Conservation (phyloP, 2,888 invertebrate genomes). For the Ganaspis brasiliensis region DNA sequence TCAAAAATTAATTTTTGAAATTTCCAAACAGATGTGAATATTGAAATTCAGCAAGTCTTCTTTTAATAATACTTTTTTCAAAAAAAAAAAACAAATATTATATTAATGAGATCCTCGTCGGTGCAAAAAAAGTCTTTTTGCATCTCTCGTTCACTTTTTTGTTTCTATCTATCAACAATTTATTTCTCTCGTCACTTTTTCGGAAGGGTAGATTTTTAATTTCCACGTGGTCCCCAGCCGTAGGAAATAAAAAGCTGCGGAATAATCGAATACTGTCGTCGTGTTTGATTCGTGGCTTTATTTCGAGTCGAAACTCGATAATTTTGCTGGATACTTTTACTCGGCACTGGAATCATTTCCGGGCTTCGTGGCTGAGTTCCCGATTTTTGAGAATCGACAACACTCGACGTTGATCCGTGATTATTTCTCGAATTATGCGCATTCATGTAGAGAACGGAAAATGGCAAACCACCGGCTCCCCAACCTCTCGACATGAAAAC, state of each 20-base stretch:
- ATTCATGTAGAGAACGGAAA: slow-evolving; percentile 81
- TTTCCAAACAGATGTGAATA: too few species aligned
- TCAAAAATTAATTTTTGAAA: too few species aligned
- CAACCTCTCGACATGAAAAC: slow-evolving; percentile 81
- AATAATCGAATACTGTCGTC: slow-evolving; percentile 79
- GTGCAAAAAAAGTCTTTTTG: neutral
- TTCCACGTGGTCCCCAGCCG: slow-evolving; percentile 82
- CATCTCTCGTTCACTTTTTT: neutral
- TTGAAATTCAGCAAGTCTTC: too few species aligned
- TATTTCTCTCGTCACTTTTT: neutral
- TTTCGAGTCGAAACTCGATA: slow-evolving; percentile 69
- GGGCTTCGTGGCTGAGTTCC: neutral
- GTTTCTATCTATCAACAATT: neutral
- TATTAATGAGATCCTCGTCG: slow-evolving; percentile 29
- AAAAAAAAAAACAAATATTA: too few species aligned
- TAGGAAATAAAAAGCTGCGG: slow-evolving; percentile 82
- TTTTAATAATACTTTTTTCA: too few species aligned
- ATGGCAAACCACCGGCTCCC: slow-evolving; percentile 82
- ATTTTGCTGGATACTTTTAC: slow-evolving; percentile 58
- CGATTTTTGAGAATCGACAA: slow-evolving; percentile 45
- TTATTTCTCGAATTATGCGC: slow-evolving; percentile 59
- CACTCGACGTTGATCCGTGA: slow-evolving; percentile 48
- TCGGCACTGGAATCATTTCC: slow-evolving; percentile 41
- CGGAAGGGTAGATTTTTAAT: slow-evolving; percentile 64
- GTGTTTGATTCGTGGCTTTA: slow-evolving; percentile 62